Evolutionary conservation across 2,888 invertebrate species (phyloP), one percentile per base, ranked within the genome.

Genomic region (Neelides folsomi): DNA sequence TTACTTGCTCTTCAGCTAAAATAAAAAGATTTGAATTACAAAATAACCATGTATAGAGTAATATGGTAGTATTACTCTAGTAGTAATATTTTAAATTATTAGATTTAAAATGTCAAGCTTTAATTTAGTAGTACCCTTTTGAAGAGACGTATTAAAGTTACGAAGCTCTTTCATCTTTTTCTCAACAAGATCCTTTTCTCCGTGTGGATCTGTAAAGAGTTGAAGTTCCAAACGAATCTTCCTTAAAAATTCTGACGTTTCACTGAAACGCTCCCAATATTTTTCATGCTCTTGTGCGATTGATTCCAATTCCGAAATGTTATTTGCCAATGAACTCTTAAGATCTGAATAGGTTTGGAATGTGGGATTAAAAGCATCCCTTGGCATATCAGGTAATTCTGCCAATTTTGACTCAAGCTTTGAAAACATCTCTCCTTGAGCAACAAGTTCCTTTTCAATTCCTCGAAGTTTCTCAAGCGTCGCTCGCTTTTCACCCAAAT

Each of bases 401-500:
- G 74, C 73, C 7, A 90, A 72, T 64, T 85, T 83, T 35, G 76
- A 74, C 64, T 83, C 84, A 7, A 92, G 73, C 66, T 82, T 82
- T 58, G 83, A 82, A 0, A 88, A 79, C 34, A 83, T 75, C 56
- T 88, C 88, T 51, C 76, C 79, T 63, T 90, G 87, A 0, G 82
- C 79, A 53, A 79, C 79, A 42, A 89, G 81, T 66, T 94, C 92
- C 58, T 87, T 79, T 63, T 83, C 82, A 47, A 89, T 77, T 0
- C 82, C 79, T 67, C 81, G 84, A 70, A 84, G 85, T 70, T 90
- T 93, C 68, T 94, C 93, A 16, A 92, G 69, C 41, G 84, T 81
- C 0, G 89, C 83, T 63, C 86, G 82, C 71, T 93, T 94, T 68
- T 94, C 94, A 48, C 88, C 86, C 1, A 93, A 73, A 68, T 93